Conservation (phyloP, 2,888 invertebrate genomes). For the Trachelus troglodyta region DNA sequence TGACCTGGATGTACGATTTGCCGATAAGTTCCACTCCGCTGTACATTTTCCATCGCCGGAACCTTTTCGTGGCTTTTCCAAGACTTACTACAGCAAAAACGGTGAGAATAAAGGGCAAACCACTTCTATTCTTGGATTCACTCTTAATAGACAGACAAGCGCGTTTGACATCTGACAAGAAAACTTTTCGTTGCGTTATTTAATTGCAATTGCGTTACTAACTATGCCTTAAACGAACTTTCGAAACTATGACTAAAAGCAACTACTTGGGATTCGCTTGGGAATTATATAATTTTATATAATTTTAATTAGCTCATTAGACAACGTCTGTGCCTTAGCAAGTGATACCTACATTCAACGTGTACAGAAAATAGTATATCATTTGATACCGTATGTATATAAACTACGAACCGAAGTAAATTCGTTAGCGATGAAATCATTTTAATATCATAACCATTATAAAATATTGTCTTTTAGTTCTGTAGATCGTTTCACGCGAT, state of each 20-base stretch:
- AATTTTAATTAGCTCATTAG: background rate
- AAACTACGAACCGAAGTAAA: background rate
- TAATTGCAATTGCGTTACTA: background rate
- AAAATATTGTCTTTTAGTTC: background rate
- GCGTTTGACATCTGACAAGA: conserved; percentile 13
- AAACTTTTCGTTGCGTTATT: background rate
- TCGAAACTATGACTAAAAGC: background rate
- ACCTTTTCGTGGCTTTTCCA: conserved; percentile 74
- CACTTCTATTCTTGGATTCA: conserved; percentile 25
- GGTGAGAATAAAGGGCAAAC: conserved; percentile 60
- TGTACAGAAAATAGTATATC: background rate
- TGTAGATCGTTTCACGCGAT: background rate
- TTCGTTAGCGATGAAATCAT: background rate
- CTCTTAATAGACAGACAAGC: background rate
- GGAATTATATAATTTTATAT: background rate
- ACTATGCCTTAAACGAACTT: background rate
- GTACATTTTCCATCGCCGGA: conserved; percentile 77
- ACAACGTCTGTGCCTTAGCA: background rate
- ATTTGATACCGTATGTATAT: background rate
- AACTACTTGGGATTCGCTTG: background rate
- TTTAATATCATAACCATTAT: background rate
- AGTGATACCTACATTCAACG: background rate
- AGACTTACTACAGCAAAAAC: conserved; percentile 77
- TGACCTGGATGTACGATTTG: conserved; percentile 79
- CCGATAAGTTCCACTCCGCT: conserved; percentile 73